These are phyloP conservation scores for Zosterops lateralis DNA, from an alignment of 2,113 vertebrate species.

Conservation along the genomic window DNA sequence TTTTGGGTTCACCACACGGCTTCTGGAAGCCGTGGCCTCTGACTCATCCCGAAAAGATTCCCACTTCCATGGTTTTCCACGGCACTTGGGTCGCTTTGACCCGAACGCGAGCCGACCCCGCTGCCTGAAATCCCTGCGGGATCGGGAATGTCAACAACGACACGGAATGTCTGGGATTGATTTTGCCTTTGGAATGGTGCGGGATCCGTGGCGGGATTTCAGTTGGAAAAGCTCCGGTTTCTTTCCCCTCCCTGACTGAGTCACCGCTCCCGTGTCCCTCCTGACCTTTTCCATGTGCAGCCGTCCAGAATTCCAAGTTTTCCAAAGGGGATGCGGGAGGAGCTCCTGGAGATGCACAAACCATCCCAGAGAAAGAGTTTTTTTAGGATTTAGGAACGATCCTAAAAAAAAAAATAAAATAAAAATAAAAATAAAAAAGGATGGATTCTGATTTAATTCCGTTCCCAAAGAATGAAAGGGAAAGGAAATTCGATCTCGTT, in stretches of 20 bases:
- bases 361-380: not conserved
- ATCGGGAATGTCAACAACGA: not conserved
- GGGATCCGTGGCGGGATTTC: not conserved
- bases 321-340: not conserved
- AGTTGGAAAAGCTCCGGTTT: not conserved
- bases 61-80: not conserved
- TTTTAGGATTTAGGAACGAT: too few species aligned
- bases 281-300: not conserved
- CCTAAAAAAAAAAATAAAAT: not conserved
- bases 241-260: not conserved
- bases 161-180: not conserved
- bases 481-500: fast-evolving
- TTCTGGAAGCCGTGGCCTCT: not conserved
- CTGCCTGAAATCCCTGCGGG: fast-evolving
- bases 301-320: fast-evolving
- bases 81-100: not conserved
- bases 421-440: too few species aligned
- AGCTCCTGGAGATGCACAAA: not conserved
- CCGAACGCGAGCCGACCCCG: fast-evolving
- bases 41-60: not conserved
- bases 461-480: not conserved
- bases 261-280: not conserved
- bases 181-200: not conserved
- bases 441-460: too few species aligned
- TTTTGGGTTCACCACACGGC: not conserved